Conservation (phyloP, 2,113 vertebrate species). For the Panthera uncia region DNA sequence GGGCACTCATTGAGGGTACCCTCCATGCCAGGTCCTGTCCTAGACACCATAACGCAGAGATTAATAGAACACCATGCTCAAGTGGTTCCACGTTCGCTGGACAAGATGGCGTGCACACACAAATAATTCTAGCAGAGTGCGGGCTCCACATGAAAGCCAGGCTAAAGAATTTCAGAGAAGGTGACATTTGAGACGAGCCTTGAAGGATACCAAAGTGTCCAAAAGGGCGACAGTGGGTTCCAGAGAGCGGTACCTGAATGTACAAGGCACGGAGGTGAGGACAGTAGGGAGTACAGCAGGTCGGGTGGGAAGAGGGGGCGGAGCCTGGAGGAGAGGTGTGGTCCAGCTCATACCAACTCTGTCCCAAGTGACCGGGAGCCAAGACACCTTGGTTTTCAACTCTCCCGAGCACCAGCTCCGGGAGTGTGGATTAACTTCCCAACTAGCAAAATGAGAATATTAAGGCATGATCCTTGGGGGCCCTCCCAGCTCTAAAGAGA, state of each 20-base stretch:
- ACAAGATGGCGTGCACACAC: rapidly evolving
- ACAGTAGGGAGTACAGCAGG: rapidly evolving
- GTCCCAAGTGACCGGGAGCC: neutral
- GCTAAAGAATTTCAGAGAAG: neutral
- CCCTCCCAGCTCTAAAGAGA: neutral
- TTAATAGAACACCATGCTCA: neutral
- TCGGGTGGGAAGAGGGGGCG: rapidly evolving
- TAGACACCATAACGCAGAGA: neutral
- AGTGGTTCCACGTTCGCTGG: rapidly evolving
- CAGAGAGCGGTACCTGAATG: neutral
- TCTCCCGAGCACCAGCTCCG: neutral
- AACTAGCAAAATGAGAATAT: constrained; percentile 15
- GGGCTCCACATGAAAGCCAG: neutral
- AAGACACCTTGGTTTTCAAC: neutral
- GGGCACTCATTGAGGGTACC: rapidly evolving
- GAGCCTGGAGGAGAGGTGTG: too few species aligned
- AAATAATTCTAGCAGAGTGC: rapidly evolving
- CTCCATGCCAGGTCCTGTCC: too few species aligned
- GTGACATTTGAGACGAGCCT: neutral
- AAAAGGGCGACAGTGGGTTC: too few species aligned
- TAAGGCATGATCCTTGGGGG: neutral
- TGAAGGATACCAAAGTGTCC: neutral
- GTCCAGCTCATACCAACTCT: neutral
- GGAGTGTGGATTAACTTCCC: constrained; percentile 22
- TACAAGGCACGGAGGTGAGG: neutral